phyloP scores from a whole-genome alignment of 2,888 invertebrate species.

The Ormyrus nitidulus region DNA sequence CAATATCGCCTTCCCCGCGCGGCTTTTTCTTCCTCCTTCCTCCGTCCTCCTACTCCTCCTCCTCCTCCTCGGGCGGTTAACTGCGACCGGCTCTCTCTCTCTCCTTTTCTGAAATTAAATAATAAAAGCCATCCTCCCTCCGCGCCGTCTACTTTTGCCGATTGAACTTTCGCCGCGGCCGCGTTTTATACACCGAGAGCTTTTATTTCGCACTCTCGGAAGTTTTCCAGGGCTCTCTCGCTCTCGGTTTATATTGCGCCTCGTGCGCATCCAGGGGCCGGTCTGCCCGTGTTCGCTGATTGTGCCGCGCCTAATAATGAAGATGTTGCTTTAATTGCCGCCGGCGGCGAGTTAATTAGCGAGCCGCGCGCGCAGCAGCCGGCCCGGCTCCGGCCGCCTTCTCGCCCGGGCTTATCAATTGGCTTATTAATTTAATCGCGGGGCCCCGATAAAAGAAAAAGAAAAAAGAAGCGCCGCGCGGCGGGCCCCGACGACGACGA shows the following conservation, averaged over 20 bases:
- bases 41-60: too few species aligned
- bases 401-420: slow-evolving; percentile 45
- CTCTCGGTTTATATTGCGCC: not conserved
- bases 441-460: not conserved
- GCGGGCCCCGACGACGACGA: not conserved
- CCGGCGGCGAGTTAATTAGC: slow-evolving; percentile 71
- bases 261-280: not conserved
- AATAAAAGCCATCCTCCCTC: slow-evolving; percentile 72
- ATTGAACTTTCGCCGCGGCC: slow-evolving; percentile 45
- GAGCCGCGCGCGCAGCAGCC: slow-evolving; percentile 65
- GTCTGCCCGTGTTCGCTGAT: slow-evolving; percentile 11
- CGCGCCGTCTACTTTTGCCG: slow-evolving; percentile 39
- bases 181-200: too few species aligned
- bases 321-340: slow-evolving; percentile 75
- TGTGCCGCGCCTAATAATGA: slow-evolving; percentile 70
- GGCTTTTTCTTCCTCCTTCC: not conserved
- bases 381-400: too few species aligned
- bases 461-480: not conserved
- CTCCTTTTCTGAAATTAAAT: slow-evolving; percentile 68
- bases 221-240: too few species aligned
- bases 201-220: too few species aligned
- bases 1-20: slow-evolving; percentile 69
- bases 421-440: slow-evolving; percentile 53
- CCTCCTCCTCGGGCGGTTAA: too few species aligned
- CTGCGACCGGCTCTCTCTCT: slow-evolving; percentile 45